Conservation (phyloP, 2,797 vertebrate genomes). For the Periparus ater region DNA sequence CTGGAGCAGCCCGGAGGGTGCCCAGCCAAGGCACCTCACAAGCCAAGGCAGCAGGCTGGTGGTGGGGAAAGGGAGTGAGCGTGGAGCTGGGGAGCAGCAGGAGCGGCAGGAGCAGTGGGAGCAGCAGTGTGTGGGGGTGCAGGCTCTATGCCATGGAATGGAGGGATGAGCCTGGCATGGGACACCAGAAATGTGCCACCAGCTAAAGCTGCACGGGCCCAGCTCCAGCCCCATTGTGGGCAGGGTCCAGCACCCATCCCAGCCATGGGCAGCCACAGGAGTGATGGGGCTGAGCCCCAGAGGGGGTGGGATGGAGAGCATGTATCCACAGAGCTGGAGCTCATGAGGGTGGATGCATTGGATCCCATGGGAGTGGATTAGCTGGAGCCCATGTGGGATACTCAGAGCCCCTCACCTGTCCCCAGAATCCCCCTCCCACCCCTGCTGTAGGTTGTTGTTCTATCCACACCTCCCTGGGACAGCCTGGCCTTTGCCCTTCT, state of each 20-base stretch:
- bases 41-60: fast-evolving
- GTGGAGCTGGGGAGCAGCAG: background rate
- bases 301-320: background rate
- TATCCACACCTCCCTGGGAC: background rate
- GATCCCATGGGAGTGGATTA: background rate
- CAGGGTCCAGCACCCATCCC: background rate
- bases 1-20: background rate
- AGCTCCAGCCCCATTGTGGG: background rate
- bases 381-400: background rate
- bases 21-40: background rate
- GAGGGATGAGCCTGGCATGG: fast-evolving
- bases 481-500: background rate
- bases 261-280: background rate
- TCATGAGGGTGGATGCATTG: background rate
- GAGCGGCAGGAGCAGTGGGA: background rate
- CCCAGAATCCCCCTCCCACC: fast-evolving
- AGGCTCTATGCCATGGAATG: fast-evolving
- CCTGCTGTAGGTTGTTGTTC: background rate
- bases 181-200: fast-evolving
- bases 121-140: fast-evolving
- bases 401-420: fast-evolving
- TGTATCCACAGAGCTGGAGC: background rate
- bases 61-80: fast-evolving
- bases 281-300: background rate
- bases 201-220: no score